These are phyloP conservation scores for Liodrosophila aerea DNA, from an alignment of 2,888 invertebrate species.

Conservation along the genomic window DNA sequence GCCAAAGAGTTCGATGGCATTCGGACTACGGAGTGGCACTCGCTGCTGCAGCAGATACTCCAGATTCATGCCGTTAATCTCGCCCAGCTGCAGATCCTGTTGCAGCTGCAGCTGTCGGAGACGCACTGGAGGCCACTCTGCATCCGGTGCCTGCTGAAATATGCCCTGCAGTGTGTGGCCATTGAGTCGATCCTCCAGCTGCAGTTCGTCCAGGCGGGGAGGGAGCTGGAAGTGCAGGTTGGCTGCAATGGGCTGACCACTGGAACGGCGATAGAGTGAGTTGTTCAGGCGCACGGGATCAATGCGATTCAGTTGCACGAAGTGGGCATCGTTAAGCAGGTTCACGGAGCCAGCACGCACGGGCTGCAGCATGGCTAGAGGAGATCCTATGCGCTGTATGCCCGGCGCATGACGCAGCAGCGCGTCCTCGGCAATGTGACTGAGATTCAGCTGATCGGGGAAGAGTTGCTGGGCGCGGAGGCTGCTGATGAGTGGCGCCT, in stretches of 20 bases:
- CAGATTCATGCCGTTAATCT: conserved; percentile 72
- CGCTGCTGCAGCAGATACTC: conserved; percentile 75
- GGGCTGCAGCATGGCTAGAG: conserved; percentile 47
- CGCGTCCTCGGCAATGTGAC: conserved; percentile 68
- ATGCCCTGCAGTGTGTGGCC: conserved; percentile 39
- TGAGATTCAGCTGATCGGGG: conserved; percentile 61
- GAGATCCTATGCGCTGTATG: conserved; percentile 55
- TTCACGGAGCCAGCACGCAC: conserved; percentile 31
- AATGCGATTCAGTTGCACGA: conserved; percentile 61
- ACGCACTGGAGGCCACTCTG: conserved; percentile 51
- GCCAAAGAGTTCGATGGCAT: conserved; percentile 74
- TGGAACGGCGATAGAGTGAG: conserved; percentile 75
- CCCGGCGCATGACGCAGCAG: conserved; percentile 45
- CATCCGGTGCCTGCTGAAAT: conserved; percentile 40
- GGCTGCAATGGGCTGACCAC: conserved; percentile 53
- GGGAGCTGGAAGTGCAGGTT: conserved; percentile 59
- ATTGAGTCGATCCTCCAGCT: conserved; percentile 64
- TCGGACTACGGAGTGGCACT: conserved; percentile 60
- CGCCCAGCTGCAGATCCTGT: conserved; percentile 49
- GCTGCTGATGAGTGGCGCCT: conserved; percentile 52
- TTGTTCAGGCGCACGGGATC: conserved; percentile 70
- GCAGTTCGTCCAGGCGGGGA: conserved; percentile 48
- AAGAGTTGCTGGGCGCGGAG: conserved; percentile 55
- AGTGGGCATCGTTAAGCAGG: conserved; percentile 27
- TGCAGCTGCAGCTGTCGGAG: conserved; percentile 49